phyloP scores from a whole-genome alignment of 2,797 vertebrate species.

The Aratinga solstitialis region DNA sequence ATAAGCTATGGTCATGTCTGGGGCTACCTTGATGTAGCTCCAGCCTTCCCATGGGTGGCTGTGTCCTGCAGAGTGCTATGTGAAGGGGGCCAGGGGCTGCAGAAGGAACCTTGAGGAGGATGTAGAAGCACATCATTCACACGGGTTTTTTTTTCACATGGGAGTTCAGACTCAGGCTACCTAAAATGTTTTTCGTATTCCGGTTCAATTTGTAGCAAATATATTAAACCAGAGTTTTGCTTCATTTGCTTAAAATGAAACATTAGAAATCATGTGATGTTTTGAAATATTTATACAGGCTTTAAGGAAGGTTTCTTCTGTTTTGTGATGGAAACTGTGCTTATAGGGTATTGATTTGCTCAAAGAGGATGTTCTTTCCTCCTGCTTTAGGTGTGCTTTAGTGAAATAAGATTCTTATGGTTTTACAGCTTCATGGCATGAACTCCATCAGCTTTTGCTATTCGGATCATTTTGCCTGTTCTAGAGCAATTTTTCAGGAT shows the following conservation, averaged over 20 bases:
- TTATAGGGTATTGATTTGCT: background rate
- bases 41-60: background rate
- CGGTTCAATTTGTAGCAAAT: background rate
- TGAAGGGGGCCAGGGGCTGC: background rate
- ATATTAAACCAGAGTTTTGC: background rate
- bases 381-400: background rate
- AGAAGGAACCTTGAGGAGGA: background rate
- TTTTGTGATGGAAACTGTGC: background rate
- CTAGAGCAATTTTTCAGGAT: background rate
- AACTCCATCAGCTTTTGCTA: background rate
- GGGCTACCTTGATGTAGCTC: background rate
- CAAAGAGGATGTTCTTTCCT: background rate
- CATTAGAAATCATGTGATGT: background rate
- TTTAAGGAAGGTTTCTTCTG: background rate
- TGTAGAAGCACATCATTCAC: background rate
- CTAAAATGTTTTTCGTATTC: background rate
- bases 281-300: background rate
- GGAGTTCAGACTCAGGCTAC: background rate
- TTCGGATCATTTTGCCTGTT: background rate
- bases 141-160: background rate
- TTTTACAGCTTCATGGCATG: background rate
- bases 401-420: background rate
- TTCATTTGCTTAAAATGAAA: background rate
- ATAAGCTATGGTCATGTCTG: background rate
- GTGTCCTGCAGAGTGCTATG: accelerated